Base-by-base conservation (phyloP, 2,113 vertebrate genomes). In the Egretta garzetta region DNA sequence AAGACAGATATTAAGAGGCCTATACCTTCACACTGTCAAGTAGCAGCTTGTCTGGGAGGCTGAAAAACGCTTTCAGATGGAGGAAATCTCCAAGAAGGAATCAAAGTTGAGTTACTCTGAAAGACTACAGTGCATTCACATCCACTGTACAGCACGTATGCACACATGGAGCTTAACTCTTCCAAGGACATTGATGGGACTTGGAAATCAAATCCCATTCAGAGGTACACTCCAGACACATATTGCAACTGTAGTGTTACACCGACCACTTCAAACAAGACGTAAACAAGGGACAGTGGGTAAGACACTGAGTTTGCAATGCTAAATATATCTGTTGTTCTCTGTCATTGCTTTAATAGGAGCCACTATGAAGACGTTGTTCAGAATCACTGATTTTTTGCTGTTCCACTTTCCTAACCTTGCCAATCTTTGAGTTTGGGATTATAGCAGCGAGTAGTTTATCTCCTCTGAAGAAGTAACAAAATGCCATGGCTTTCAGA, bases 381-480 rank as follows among this genome's bases (percentile, higher is more conserved):
- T 77, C 52, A 41, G 49, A 80, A 49, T 15, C 85, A 30, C 89
- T 10, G 89, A 27, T 47, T 87, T 90, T 55, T 50, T 74, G 39
- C 76, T 39, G 9, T 21, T 70, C 81, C 77, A 80, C 81, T 88
- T 89, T 32, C 58, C 89, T 93, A 89, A 96, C 92, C 88, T 88
- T 93, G 88, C 90, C 95, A 85, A 52, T 91, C 90, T 95, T 67
- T 43, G 80, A 74, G 72, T 80, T 82, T 64, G 73, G 91, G 74
- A 90, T 88, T 86, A 83, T 13, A 94, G 76, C 64, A 87, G 55
- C 6, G 62, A 93, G 71, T 12, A 58, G 58, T 91, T 95, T 96
- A 45, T 89, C 88, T 90, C 67, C 71, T 93, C 72, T 95, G 80
- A 91, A 95, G 79, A 28, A 92, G 86, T 33, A 87, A 91, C 88